phyloP scores from a whole-genome alignment of 2,888 invertebrate genomes.

The Troides helena region DNA sequence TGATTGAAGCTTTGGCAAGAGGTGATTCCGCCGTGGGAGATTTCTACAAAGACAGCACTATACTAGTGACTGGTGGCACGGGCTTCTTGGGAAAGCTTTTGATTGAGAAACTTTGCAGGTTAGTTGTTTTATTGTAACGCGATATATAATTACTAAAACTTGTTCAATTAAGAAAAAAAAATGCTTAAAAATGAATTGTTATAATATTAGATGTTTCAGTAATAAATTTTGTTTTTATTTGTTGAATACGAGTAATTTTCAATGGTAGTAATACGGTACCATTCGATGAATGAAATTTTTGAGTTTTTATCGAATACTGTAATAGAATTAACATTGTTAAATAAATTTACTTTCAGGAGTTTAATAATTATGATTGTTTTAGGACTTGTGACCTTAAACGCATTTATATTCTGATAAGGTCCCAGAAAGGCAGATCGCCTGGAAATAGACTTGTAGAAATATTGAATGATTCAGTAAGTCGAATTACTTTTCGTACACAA shows the following conservation, averaged over 20 bases:
- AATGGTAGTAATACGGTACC: too few relatives aligned
- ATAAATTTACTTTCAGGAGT: neutral
- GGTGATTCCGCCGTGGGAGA: slow-evolving; percentile 14
- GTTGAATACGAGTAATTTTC: too few relatives aligned
- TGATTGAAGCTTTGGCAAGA: neutral
- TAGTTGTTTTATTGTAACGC: neutral
- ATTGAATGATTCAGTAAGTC: slow-evolving; percentile 15
- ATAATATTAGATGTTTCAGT: too few relatives aligned
- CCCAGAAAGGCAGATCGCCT: slow-evolving; percentile 4
- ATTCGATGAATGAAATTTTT: too few relatives aligned
- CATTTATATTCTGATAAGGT: slow-evolving; percentile 7
- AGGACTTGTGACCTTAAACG: slow-evolving; percentile 9
- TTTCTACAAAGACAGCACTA: slow-evolving; percentile 5
- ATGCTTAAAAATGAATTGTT: too few relatives aligned
- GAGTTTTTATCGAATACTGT: neutral
- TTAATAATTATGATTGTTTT: neutral
- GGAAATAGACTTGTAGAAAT: slow-evolving; percentile 7
- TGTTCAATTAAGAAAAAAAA: too few relatives aligned
- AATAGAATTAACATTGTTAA: neutral
- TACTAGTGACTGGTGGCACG: slow-evolving; percentile 20
- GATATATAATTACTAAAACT: too few relatives aligned
- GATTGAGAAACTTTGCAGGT: slow-evolving; percentile 86
- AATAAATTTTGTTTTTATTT: too few relatives aligned
- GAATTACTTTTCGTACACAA: too few relatives aligned
- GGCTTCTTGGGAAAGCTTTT: slow-evolving; percentile 92